Evolutionary conservation across 2,888 invertebrate genomes (phyloP), one percentile per base, ranked within the genome.

Genomic region (Leptopilina syphax): DNA sequence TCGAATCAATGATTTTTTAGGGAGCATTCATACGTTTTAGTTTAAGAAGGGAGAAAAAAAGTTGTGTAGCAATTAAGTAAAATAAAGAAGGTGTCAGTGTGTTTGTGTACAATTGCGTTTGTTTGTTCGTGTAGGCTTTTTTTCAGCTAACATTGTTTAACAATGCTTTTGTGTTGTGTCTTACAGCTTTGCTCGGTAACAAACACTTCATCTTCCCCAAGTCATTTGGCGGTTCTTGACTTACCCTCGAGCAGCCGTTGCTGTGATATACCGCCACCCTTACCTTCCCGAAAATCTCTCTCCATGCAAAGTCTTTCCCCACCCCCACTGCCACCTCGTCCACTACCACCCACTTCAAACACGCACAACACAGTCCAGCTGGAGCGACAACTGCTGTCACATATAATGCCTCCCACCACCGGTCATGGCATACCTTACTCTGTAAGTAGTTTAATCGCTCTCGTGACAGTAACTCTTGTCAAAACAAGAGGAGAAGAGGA

Each of bases 311-410:
- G 90, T 86, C 89, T 91, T 81, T 90, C 92, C 85, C 93, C 94
- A 79, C 94, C 94, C 84, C 95, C 94, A 47, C 91, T 95, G 86
- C 95, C 95, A 79, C 95, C 95, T 34, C 93, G 94, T 85, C 93
- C 93, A 87, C 93, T 93, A 91, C 86, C 88, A 86, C 87, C 88
- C 83, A 85, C 83, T 85, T 88, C 90, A 89, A 91, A 89, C 87
- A 90, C 87, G 87, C 91, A 91, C 89, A 91, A 90, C 87, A 88
- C 81, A 78, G 88, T 89, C 87, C 89, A 89, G 87, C 88, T 87
- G 88, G 92, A 91, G 86, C 89, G 91, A 90, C 90, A 90, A 86
- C 91, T 89, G 89, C 88, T 89, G 91, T 90, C 88, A 89, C 89
- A 92, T 88, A 91, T 92, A 92, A 91, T 88, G 90, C 89, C 90